Conservation (phyloP, 2,113 vertebrate genomes). For the Phalacrocorax brasilianus region DNA sequence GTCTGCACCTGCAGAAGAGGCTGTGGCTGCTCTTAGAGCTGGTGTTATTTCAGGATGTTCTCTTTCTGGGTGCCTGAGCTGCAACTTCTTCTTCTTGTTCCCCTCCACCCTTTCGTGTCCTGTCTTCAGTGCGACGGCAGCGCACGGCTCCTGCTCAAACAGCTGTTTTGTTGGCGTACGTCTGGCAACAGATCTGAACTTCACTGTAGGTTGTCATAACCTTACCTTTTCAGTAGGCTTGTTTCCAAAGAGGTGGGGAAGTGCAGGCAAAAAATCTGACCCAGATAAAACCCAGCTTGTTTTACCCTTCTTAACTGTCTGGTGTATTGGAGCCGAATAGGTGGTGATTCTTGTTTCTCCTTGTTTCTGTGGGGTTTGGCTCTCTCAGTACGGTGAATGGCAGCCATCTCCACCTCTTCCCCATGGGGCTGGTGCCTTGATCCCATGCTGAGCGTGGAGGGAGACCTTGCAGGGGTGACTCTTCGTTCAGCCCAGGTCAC, state of each 20-base stretch:
- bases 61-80: background rate
- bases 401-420: background rate
- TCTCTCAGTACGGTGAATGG: background rate
- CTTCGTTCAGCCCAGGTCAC: background rate
- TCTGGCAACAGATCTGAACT: background rate
- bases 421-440: background rate
- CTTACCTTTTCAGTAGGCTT: background rate
- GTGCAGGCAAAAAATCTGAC: background rate
- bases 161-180: background rate
- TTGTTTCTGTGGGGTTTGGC: background rate
- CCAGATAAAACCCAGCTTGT: background rate
- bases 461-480: background rate
- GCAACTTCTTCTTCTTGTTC: background rate
- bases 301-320: background rate
- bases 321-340: background rate
- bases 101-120: background rate
- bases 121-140: background rate
- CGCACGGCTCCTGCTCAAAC: background rate
- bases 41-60: background rate
- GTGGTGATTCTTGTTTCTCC: background rate
- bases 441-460: background rate
- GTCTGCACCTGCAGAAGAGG: slow-evolving; percentile 26
- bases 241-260: background rate
- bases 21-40: background rate
- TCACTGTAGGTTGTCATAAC: background rate